A percentile compares a stretch with the other conserved stretches of the same genome.
These are phyloP conservation scores for Galerucella nymphaeae DNA, from an alignment of 2,888 invertebrate genomes.

Conservation along the genomic window DNA sequence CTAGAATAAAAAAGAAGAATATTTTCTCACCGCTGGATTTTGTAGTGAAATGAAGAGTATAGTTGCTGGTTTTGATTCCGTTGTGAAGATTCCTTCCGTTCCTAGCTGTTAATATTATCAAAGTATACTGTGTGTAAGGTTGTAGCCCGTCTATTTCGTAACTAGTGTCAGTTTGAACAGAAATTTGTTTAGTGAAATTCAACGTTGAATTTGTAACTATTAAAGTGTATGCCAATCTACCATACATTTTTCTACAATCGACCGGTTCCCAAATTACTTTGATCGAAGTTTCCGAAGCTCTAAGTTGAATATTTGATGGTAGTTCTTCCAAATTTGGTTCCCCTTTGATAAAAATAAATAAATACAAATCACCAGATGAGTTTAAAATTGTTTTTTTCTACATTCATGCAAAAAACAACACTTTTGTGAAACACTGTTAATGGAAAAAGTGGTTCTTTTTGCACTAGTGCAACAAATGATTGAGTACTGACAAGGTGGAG, in stretches of 20 bases:
- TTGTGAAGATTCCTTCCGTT: conserved; percentile 49
- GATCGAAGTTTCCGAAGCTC: conserved; percentile 50
- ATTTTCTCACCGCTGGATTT: conserved; percentile 55
- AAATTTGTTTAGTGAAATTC: conserved; percentile 46
- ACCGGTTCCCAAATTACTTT: conserved; percentile 56
- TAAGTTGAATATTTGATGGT: conserved; percentile 54
- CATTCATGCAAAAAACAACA: no score
- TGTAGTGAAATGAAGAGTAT: conserved; percentile 55
- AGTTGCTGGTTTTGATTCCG: conserved; percentile 42
- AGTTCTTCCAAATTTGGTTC: conserved; percentile 55
- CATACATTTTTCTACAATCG: conserved; percentile 53
- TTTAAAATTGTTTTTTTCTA: not conserved
- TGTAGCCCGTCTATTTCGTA: conserved; percentile 52
- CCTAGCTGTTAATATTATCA: conserved; percentile 54
- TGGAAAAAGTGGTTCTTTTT: no score
- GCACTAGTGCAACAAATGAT: no score
- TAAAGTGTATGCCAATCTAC: conserved; percentile 54
- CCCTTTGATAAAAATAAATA: conserved; percentile 49
- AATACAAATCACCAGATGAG: no score
- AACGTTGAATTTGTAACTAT: conserved; percentile 45
- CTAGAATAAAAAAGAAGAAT: not conserved
- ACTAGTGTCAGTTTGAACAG: conserved; percentile 48
- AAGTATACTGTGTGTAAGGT: conserved; percentile 55
- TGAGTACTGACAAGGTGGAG: no score
- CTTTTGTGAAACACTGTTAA: no score